Evolutionary conservation across 2,888 invertebrate species (phyloP), one percentile per base, ranked within the genome.

Genomic region (Cyrtodaria siliqua): DNA sequence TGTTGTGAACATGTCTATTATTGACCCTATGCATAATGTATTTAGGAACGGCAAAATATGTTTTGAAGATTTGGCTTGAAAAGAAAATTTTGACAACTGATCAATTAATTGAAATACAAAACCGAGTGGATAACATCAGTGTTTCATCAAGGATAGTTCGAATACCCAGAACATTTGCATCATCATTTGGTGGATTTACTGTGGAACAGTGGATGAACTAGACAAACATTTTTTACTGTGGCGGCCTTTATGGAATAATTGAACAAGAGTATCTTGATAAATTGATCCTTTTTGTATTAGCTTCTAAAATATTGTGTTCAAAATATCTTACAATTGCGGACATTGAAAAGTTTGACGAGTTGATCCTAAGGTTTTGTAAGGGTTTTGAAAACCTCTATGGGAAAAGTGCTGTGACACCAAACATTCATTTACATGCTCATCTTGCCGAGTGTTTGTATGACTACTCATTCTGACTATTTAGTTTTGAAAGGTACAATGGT

Each of bases 1-100:
- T 57, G 57, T 61, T 29, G 29, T 71, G 20, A 59, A 56, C 14
- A 71, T 71, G 64, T 61, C 71, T 27, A 55, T 59, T 12, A 63
- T 71, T 29, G 71, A 59, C 47, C 71, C 63, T 12, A 62, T 69
- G 69, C 69, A 69, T 38, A 61, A 68, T 68, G 38, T 68, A 49
- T 60, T 20, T 66, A 9, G 57, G 66, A 29, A 66, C 66, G 23
- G 66, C 66, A 49, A 66, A 57, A 26, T 44, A 61, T 12, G 53
- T 71, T 47, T 20, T 71, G 26, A 23, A 20, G 12, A 26, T 71
- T 26, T 71, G 71, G 71, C 61, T 61, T 33, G 55, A 50, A 52
- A 50, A 64, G 9, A 44, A 64, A 40, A 16, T 71, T 29, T 53
- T 71, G 27, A 47, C 56, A 59, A 57, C 24, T 16, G 8, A 8